Evolutionary conservation across 2,888 invertebrate species (phyloP), one percentile per base, ranked within the genome.

Genomic region (Brachypterus glaber): DNA sequence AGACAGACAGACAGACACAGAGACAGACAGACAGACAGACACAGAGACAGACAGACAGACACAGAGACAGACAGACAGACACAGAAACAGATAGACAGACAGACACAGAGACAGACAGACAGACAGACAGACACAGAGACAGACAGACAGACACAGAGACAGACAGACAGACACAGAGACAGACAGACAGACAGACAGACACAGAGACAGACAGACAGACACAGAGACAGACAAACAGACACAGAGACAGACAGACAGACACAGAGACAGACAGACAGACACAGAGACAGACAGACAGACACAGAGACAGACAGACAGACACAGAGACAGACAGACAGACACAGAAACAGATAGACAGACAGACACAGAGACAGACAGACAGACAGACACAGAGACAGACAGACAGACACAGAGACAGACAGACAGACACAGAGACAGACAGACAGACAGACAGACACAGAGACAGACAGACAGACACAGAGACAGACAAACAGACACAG

Each of bases 171-270:
- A 39, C 3, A 35, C 30, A 39, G 17, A 36, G 29, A 29, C 33
- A 35, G 38, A 39, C 15, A 27, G 39, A 39, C 30, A 39, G 39
- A 35, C 11, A 39, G 39, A 30, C 35, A 35, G 39, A 39, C n/a
- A 39, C 35, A 29, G 18, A 39, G 35, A 39, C 15, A 35, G 35
- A 36, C 17, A 37, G 35, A 35, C 15, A 39, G 39, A 39, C 30
- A 27, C 29, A 39, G 12, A 39, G 35, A 29, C 30, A 39, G 35
- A 39, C 27, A 35, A 35, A 39, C 17, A 39, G 39, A 35, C 17
- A 39, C 30, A 39, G 29, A 35, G 39, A 36, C 27, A 39, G 30
- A 35, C 30, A 39, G 30, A 39, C n/a, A 35, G 35, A 39, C 30
- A 39, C 33, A 33, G 13, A 38, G 39, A 38, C 33, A 33, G 39